Evolutionary conservation across 2,797 vertebrate species (phyloP), one percentile per base, ranked within the genome.

Genomic region (Nothura maculosa): DNA sequence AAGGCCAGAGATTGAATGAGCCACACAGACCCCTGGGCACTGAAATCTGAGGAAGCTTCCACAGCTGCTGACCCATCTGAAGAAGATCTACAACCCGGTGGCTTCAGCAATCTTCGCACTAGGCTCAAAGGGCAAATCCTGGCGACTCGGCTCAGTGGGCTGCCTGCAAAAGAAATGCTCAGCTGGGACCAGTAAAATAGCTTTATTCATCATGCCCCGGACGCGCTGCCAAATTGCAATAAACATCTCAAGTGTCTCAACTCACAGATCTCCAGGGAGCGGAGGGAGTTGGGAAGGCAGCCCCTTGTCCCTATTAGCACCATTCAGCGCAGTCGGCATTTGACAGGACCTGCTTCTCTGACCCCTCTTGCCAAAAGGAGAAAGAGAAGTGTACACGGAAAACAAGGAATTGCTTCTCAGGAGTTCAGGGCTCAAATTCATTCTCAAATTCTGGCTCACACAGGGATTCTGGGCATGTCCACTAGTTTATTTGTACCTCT

Each of bases 61-160:
- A 55, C 30, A 17, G 54, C 17, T 55, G 30, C 66, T 27, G 32
- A 34, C 48, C 7, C 36, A 10, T 30, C 67, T 69, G 12, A 3
- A 16, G 6, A 52, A 21, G 10, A 88, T 66, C 66, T 62, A 0
- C 0, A 81, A 55, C 19, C 73, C 34, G 0, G 0, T 2, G 22
- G 22, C 62, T 83, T 54, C 40, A 69, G 32, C 0, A 0, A 34
- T 84, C 22, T 80, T 87, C 66, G 32, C 57, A 36, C 81, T 18
- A 54, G 27, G 70, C 81, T 89, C 67, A 0, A 0, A 87, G 34
- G 8, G 57, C 12, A 47, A 43, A 60, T 6, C 45, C 36, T 42
- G 43, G 60, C 18, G 12, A 60, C 3, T 8, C 38, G 57, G 78
- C 45, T 48, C 72, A 52, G 42, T 11, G 30, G 32, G 47, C 64